Base-by-base conservation (phyloP, 1,140 invertebrate species). In the Zaprionus capensis region DNA sequence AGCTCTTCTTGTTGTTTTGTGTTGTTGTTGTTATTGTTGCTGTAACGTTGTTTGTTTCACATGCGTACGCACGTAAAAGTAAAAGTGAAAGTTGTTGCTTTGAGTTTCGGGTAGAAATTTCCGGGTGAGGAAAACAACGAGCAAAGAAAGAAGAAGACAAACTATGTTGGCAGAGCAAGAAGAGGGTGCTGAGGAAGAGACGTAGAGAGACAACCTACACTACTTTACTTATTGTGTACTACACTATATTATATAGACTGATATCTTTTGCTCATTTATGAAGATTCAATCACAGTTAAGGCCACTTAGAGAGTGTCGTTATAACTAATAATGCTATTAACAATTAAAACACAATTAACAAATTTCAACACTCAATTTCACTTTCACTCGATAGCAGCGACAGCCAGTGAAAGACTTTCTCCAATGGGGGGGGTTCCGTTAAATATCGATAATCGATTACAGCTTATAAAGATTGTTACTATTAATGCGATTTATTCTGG, bases 301-400 rank as follows among this genome's bases (percentile, higher is more conserved):
- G 31, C 31, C 31, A 38, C 36, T 38, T 38, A 38, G n/a, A 56
- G 44, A 34, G 24, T 56, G 24, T 59, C 26, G 28, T 63, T 65
- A 82, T 81, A 84, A 85, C 84, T n/a, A 68, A 82, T 61, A 64
- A 51, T 73, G 65, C 57, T 59, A 55, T 63, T 31, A 63, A 69
- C 81, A 90, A 88, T 90, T 88, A 90, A 88, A 90, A 85, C 75
- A 70, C 81, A 88, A 88, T 88, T 88, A 85, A 85, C 84, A 41
- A 41, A 41, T 41, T 41, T 41, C 38, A 41, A 41, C 38, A 41
- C 38, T 34, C 31, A 34, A 46, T 17, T 46, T 46, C 41, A 46
- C 41, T 46, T 46, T 46, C 41, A 46, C 41, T 46, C 41, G n/a
- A n/a, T 44, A 17, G 41, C 41, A 17, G 41, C 41, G 41, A 44